Conservation (phyloP, 2,797 vertebrate species). For the Phalloptychus januarius region DNA sequence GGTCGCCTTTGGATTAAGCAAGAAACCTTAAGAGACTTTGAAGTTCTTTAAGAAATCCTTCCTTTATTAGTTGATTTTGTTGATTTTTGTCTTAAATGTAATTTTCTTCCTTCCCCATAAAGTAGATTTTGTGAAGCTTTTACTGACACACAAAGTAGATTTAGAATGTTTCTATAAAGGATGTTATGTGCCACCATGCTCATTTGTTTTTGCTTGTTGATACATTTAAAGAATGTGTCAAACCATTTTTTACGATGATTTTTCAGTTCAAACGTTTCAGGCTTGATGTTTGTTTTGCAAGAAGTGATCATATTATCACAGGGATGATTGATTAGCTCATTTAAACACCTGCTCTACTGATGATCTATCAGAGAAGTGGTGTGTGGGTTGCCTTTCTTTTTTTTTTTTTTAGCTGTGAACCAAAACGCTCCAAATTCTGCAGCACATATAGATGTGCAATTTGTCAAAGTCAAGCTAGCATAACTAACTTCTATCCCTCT, state of each 20-base stretch:
- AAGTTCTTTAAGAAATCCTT: background rate
- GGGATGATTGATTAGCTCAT: too few relatives aligned
- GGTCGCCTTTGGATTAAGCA: background rate
- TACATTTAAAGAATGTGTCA: background rate
- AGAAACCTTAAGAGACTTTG: background rate
- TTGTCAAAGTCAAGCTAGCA: too few relatives aligned
- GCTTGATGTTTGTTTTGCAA: too few relatives aligned
- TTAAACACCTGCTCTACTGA: too few relatives aligned
- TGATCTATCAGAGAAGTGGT: too few relatives aligned
- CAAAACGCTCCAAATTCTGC: too few relatives aligned
- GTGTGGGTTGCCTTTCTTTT: too few relatives aligned
- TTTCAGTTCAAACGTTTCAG: background rate
- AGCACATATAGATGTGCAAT: too few relatives aligned
- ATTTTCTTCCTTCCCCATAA: background rate
- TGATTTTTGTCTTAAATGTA: background rate
- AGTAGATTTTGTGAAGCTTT: background rate
- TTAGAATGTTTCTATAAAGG: background rate
- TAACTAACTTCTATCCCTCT: too few relatives aligned
- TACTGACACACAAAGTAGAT: background rate
- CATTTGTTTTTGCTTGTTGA: background rate
- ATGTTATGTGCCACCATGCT: background rate
- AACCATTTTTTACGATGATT: background rate
- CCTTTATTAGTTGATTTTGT: background rate
- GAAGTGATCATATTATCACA: too few relatives aligned
- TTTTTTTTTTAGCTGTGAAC: too few relatives aligned